Base-by-base conservation (phyloP, 2,888 invertebrate species). In the Pristionchus exspectatus region DNA sequence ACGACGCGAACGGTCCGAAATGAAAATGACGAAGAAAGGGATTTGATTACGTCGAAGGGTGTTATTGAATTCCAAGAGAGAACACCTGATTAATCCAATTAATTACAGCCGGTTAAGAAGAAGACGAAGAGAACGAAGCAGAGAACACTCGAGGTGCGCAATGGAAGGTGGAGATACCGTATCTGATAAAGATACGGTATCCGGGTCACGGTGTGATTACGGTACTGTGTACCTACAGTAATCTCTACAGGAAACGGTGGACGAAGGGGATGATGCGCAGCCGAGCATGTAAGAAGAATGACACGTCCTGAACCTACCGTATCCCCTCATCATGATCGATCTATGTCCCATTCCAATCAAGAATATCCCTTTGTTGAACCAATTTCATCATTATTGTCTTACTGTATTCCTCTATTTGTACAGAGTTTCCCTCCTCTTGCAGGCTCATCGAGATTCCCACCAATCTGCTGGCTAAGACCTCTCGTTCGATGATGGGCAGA, bases 111-210 rank as follows among this genome's bases (percentile, higher is more conserved):
- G 27, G 54, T 50, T 12, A 24, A 81, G 81, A 81, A 81, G 81
- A 81, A 81, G 81, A 81, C 81, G 50, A 81, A 81, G 81, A 81
- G 81, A 81, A 81, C 24, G 81, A 81, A 81, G 50, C 24, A 50
- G 50, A 44, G 81, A 50, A 81, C 81, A 27, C 50, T 81, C 50
- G 81, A 81, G 27, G 81, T 81, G 14, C 0, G 50, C 27, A 50
- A 77, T 21, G 24, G n/a, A 77, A 21, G 44, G 18, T 72, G 38
- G 50, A 38, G 24, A 24, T 77, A 77, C 44, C 5, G 74, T 69
- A 27, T n/a, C 18, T 24, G 38, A 10, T 0, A 33, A 21, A 5
- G 74, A 24, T 77, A 77, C 74, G 44, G 74, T 44, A 74, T 44
- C 44, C 4, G 44, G 44, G 44, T 44, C 9, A 44, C 44, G 44